These are phyloP conservation scores for Paratrypauchen microcephalus DNA, from an alignment of 2,797 vertebrate species.

Conservation along the genomic window DNA sequence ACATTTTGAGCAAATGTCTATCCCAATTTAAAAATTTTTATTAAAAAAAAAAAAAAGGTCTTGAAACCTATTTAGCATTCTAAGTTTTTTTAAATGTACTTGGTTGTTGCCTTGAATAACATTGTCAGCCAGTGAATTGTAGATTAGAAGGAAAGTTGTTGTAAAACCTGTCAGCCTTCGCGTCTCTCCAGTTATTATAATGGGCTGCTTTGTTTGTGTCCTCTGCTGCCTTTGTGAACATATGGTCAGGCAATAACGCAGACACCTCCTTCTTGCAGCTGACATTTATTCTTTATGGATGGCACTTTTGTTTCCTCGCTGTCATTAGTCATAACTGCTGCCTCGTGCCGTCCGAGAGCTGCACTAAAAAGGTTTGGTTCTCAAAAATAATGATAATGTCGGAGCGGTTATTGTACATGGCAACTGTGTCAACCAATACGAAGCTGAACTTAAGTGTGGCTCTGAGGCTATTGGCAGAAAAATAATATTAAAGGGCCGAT, in stretches of 20 bases:
- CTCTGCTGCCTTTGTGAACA: neutral
- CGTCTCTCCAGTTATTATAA: slow-evolving; percentile 21
- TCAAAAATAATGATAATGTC: slow-evolving; percentile 26
- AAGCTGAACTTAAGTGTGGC: slow-evolving; percentile 2
- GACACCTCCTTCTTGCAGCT: slow-evolving; percentile 25
- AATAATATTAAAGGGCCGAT: too few species aligned
- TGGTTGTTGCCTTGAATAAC: neutral
- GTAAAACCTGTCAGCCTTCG: slow-evolving; percentile 20
- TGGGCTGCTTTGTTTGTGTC: slow-evolving; percentile 8
- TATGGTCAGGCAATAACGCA: slow-evolving; percentile 14
- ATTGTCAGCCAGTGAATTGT: neutral
- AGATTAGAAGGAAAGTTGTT: neutral
- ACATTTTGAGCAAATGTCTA: too few species aligned
- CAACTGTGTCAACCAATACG: slow-evolving; percentile 2
- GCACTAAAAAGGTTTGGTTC: slow-evolving; percentile 26
- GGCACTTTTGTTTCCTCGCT: slow-evolving; percentile 25
- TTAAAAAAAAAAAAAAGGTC: neutral
- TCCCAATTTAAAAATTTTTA: too few species aligned
- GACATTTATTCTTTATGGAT: slow-evolving; percentile 19
- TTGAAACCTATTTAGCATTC: neutral
- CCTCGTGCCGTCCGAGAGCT: slow-evolving; percentile 5
- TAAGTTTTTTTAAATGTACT: neutral
- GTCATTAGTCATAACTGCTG: slow-evolving; percentile 28
- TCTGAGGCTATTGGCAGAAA: neutral
- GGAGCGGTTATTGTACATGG: neutral